Base-by-base conservation (phyloP, 2,888 invertebrate genomes). In the Eledone cirrhosa region DNA sequence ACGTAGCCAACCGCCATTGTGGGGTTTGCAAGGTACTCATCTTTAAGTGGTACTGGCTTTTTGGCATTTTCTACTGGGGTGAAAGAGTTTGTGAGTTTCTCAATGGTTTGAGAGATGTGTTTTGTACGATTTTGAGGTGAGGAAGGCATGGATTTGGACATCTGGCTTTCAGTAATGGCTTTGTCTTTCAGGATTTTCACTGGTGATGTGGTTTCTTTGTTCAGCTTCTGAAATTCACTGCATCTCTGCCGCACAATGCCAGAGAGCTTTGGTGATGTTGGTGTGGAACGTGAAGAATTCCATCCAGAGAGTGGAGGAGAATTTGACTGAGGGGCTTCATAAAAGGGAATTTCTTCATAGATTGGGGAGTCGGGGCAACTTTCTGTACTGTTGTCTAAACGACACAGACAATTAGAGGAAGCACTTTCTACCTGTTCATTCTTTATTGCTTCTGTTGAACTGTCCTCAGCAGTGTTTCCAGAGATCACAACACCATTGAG, bases 1-100 rank as follows among this genome's bases (percentile, higher is more conserved):
- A 88, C 88, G 81, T 85, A 87, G 33, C 88, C 88, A 48, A 82
- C 82, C 19, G 83, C 82, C 85, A 84, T 84, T 48, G 85, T 84
- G 78, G 83, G 79, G 29, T 81, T 76, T 76, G 83, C 82, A 79
- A 86, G 85, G 48, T 79, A 80, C 33, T 83, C 84, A 81, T 85
- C 84, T 41, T 81, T 72, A 11, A 79, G 78, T 19, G 79, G 41
- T 16, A 81, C 72, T 22, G 31, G 7, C 31, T 67, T 67, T 67
- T 67, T 67, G 16, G 22, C 16, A 22, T 27, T 31, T 47, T 75
- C 75, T 22, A 75, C 75, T 11, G 75, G 75, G 7, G 47, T 41
- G 24, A 75, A 47, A 2, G 75, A 75, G n/a, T 27, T 75, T 47
- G 75, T 75, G 16, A 75, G 41, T 75, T 75, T 75, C 27, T 75